Percentiles rank a stretch among this genome's conserved stretches.
Evolutionary conservation across 2,797 vertebrate species (phyloP).

Genomic region (Myotis planiceps): DNA sequence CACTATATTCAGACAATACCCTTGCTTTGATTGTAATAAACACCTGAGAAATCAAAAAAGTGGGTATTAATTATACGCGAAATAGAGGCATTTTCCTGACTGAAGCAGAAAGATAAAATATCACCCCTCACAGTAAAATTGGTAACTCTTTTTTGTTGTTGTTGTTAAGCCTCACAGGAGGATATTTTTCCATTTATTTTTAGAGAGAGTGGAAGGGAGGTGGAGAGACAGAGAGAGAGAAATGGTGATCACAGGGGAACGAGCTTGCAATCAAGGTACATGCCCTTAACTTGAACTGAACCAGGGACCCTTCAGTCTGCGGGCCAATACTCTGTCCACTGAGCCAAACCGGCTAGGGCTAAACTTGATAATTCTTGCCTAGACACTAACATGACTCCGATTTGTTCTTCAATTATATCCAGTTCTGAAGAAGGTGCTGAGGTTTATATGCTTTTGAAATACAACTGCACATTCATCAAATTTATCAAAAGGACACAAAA

Average conservation of each 20-base stretch:
- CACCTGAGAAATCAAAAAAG: background rate
- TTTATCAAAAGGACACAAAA: background rate
- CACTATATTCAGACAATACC: background rate
- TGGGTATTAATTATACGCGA: background rate
- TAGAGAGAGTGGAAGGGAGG: too few relatives aligned
- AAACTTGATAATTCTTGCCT: background rate
- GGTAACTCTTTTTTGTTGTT: too few relatives aligned
- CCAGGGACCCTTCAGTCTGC: too few relatives aligned
- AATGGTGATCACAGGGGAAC: too few relatives aligned
- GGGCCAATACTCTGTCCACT: too few relatives aligned
- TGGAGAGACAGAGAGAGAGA: too few relatives aligned
- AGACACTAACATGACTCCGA: background rate
- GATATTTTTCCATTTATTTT: too few relatives aligned
- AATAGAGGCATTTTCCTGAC: background rate
- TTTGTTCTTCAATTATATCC: background rate
- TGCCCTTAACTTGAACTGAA: too few relatives aligned
- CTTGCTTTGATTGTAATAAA: background rate
- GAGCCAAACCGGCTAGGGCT: too few relatives aligned
- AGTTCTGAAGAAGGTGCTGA: background rate
- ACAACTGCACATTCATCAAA: background rate
- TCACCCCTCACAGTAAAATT: background rate
- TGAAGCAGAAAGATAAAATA: background rate
- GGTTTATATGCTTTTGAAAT: background rate
- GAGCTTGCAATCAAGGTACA: too few relatives aligned
- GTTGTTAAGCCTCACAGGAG: too few relatives aligned